Conservation (phyloP, 2,797 vertebrate species). For the Platyrinchus mystaceus region DNA sequence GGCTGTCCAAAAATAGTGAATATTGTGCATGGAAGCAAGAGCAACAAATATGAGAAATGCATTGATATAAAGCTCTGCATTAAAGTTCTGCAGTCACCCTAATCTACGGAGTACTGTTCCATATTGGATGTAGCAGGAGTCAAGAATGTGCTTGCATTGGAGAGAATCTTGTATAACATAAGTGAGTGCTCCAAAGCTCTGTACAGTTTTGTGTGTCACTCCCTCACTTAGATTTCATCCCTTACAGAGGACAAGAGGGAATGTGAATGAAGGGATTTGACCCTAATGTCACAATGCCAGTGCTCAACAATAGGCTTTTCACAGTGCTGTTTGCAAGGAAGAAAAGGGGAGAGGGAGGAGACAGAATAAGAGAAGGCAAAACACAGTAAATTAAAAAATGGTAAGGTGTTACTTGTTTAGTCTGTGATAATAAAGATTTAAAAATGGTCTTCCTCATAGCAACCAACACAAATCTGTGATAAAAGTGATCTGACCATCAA, state of each 20-base stretch:
- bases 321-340: neutral
- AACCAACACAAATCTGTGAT: neutral
- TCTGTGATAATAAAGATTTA: neutral
- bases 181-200: rapidly evolving
- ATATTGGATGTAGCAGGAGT: rapidly evolving
- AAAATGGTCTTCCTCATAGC: neutral
- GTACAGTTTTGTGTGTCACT: neutral
- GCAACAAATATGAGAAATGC: neutral
- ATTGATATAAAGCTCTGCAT: neutral
- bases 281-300: neutral
- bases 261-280: neutral
- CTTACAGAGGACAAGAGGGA: neutral
- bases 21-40: neutral
- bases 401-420: neutral
- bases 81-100: neutral
- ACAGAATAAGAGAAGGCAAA: neutral
- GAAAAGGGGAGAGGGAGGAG: neutral
- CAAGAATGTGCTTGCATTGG: neutral
- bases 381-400: neutral
- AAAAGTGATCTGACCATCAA: neutral
- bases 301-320: constrained; percentile 1
- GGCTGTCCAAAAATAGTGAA: neutral
- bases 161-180: neutral
- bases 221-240: neutral
- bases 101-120: neutral